Evolutionary conservation across 2,888 invertebrate genomes (phyloP), one percentile per base, ranked within the genome.

Genomic region (Lordiphosa andalusiaca): DNA sequence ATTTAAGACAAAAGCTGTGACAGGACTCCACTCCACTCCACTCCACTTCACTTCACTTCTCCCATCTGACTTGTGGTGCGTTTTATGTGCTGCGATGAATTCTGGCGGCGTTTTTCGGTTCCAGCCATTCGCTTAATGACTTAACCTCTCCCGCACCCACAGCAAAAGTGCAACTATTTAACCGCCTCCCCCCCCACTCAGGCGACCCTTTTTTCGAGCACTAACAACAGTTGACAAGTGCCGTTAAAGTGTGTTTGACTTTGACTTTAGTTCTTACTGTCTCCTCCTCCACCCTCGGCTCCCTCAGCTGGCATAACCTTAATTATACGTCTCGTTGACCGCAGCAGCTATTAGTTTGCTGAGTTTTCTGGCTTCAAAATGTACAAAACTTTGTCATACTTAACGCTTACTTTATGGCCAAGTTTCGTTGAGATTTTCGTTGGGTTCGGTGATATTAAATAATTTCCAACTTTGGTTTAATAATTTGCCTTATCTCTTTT

Each of bases 31-130:
- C 36, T 25, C 35, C 42, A 33, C 37, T 23, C 37, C 33, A 33
- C 38, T 30, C 44, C 49, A 33, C 36, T 25, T 30, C 42, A 33
- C 37, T 23, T 40, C 33, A 33, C 38, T 30, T 41, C 13, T 30
- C 30, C 25, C 37, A 9, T 38, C 47, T 21, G n/a, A 42, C 50
- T 47, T 73, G 76, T 68, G 82, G 82, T 77, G 84, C 82, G 84
- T 77, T 77, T 84, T 81, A 84, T 77, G 77, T 82, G 74, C 74
- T 84, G 78, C 76, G 78, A 84, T 77, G 84, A 77, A 84, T 77
- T 77, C 69, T 66, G 74, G 49, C 64, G 68, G 54, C 71, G 63
- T 74, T 81, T 81, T 75, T 76, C 62, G 37, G 53, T 38, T 53
- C 42, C 61, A 65, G 61, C 54, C 74, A 73, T 66, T 66, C 71